Conservation (phyloP, 2,113 vertebrate genomes). For the Channa maculata region DNA sequence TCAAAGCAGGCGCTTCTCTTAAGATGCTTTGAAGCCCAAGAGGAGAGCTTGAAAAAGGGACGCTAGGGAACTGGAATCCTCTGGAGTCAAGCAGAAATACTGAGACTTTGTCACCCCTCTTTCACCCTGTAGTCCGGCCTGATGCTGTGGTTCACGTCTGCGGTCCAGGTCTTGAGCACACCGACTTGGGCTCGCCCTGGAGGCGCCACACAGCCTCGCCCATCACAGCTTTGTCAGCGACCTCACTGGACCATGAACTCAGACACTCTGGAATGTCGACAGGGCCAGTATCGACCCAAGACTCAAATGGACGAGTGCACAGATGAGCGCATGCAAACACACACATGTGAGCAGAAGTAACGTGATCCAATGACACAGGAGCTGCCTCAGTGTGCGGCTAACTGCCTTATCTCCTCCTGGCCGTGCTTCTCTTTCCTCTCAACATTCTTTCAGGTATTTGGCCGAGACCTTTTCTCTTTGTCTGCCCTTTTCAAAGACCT, state of each 20-base stretch:
- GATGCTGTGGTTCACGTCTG: conserved; percentile 41
- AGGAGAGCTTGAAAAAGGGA: conserved; percentile 57
- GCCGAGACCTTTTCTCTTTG: conserved; percentile 83
- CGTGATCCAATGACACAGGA: conserved; percentile 78
- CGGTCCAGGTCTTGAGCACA: conserved; percentile 31
- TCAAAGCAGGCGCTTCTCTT: conserved; percentile 72
- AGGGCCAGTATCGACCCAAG: conserved; percentile 60
- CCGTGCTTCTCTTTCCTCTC: conserved; percentile 82
- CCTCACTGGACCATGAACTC: conserved; percentile 79
- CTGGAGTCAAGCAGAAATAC: conserved; percentile 46
- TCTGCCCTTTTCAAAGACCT: conserved; percentile 83
- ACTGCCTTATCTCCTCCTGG: conserved; percentile 81
- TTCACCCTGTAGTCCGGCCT: conserved; percentile 25
- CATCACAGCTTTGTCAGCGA: conserved; percentile 75
- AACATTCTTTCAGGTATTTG: conserved; percentile 84
- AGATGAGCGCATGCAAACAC: conserved; percentile 55
- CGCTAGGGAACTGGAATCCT: conserved; percentile 52
- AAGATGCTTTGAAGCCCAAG: conserved; percentile 74
- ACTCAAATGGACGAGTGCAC: conserved; percentile 65
- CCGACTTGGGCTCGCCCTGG: conserved; percentile 44
- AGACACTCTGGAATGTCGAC: conserved; percentile 78
- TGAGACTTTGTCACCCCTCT: conserved; percentile 35
- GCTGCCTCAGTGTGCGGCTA: conserved; percentile 79
- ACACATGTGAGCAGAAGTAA: conserved; percentile 57
- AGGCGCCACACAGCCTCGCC: conserved; percentile 74